Evolutionary conservation across 1,140 invertebrate genomes (phyloP), one percentile per base, ranked within the genome.

Genomic region (Lamellibrachia luymesi): DNA sequence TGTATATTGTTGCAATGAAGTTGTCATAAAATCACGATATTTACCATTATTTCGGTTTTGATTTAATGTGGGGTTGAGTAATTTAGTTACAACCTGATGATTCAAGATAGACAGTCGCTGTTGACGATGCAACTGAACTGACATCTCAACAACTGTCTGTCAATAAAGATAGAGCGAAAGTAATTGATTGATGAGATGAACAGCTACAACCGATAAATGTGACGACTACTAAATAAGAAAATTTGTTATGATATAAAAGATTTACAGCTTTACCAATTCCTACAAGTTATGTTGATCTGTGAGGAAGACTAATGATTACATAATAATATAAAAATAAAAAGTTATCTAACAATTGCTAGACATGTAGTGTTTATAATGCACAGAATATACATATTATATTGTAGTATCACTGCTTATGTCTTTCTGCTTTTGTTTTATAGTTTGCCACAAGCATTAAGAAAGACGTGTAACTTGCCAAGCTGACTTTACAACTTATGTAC

Each of bases 301-400:
- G 7, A 17, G 17, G 13, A 22, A 10, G 25, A 17, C 2, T 80
- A 22, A 80, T 80, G 5, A 80, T 80, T 80, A 80, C 25, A 80
- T 80, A 17, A 80, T 80, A 80, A 80, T 22, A 80, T 80, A 80
- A 80, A 56, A 56, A 56, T 8, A 56, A 56, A 6, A 56, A 17
- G 38, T 38, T 38, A 38, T 22, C 64, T 80, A 80, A 80, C 64
- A 80, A 80, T 80, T 80, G 64, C 64, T 80, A 80, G 64, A 80
- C 64, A 17, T 80, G 64, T 80, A 80, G 64, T 80, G 64, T 80
- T 80, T 80, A 80, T 80, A 80, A 80, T 80, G 64, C 64, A 80
- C 64, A 80, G 4, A 80, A 80, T 80, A 80, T 80, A 80, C 64
- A 80, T 80, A 80, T 80, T 80, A 80, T 22, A 80, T 80, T 22